phyloP scores from a whole-genome alignment of 2,797 vertebrate species.

The Ibycter americanus region DNA sequence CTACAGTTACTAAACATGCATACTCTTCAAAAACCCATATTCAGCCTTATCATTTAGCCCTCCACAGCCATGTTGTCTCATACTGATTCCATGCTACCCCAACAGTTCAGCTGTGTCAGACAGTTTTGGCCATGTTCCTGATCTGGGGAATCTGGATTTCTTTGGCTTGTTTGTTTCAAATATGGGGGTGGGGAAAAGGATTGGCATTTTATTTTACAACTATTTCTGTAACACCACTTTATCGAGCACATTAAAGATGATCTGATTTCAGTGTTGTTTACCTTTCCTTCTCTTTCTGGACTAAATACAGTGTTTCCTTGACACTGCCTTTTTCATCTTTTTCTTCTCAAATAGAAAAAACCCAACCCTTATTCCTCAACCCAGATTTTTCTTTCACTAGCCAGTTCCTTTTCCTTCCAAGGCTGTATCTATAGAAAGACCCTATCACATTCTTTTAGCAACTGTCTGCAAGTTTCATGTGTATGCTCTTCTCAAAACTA shows the following conservation, averaged over 20 bases:
- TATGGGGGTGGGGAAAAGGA: background rate
- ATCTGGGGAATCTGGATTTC: background rate
- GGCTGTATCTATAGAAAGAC: background rate
- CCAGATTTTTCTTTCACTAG: background rate
- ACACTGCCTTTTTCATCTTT: background rate
- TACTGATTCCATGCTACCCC: background rate
- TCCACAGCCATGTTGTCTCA: background rate
- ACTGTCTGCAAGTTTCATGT: background rate
- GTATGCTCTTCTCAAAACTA: background rate
- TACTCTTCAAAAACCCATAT: background rate
- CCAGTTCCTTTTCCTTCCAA: background rate
- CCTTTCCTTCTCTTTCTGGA: background rate
- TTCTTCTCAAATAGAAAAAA: background rate
- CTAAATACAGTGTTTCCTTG: background rate
- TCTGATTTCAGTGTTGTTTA: background rate
- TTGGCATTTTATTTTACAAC: background rate
- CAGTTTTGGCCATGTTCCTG: background rate
- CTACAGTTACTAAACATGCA: background rate
- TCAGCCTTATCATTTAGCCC: background rate
- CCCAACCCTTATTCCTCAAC: background rate
- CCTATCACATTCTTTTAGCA: background rate
- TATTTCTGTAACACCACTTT: background rate
- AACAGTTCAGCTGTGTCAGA: background rate
- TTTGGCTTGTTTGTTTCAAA: background rate
- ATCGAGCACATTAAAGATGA: background rate